Base-by-base conservation (phyloP, 2,888 invertebrate species). In the Bembecia ichneumoniformis region DNA sequence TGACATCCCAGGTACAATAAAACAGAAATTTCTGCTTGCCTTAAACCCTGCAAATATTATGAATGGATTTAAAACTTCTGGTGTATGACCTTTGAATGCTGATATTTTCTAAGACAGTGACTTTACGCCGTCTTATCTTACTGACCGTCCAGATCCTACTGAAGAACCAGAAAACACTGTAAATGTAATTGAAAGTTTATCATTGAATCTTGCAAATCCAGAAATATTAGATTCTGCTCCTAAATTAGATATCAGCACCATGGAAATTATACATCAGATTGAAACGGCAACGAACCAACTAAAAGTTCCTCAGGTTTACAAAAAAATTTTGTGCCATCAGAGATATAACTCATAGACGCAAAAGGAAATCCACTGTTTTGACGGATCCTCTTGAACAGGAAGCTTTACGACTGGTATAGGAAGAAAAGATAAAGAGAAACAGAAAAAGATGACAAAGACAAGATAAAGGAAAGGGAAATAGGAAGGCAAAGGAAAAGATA, bases 211-310 rank as follows among this genome's bases (percentile, higher is more conserved):
- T 47, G 50, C 51, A 53, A 48, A 50, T 46, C 49, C 49, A 49
- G 48, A 50, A 51, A 20, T 52, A 48, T 55, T 55, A 51, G 52
- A 52, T 51, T 51, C 49, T 49, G 48, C 35, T 35, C 52, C 48
- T 52, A 47, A 52, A 49, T 43, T 55, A 43, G 49, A 53, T 50
- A 55, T 52, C 17, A 55, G 53, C 51, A 52, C 49, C 48, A 53
- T 51, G 16, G 53, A 52, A 55, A 51, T 53, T 48, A 53, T 53
- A 55, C 36, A 40, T 36, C 49, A 50, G 36, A 53, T 55, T 20
- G 51, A 52, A 55, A 55, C 55, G 49, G 52, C 51, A 53, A 51
- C 49, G 50, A 51, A 51, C 52, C 53, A 52, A 51, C 50, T 51
- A 50, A 52, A 35, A 47, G 52, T 51, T 47, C 45, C 48, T 56